Evolutionary conservation across 2,888 invertebrate species (phyloP).

Genomic region (Stenodera caucasica): DNA sequence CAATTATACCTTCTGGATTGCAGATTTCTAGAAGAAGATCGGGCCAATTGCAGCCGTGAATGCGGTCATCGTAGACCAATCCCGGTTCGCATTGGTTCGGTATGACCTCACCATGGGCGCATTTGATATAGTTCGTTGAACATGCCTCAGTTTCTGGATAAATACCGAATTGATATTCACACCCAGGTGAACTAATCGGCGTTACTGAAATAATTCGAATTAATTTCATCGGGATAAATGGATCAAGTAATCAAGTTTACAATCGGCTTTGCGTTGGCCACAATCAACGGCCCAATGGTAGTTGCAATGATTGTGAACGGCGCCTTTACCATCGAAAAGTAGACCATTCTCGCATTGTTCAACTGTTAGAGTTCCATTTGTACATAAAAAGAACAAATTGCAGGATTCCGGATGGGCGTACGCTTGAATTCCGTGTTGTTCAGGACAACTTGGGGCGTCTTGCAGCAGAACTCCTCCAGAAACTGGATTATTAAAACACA

Average conservation of each 20-base stretch:
- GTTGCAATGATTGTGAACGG: slow-evolving; percentile 90
- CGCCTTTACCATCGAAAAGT: slow-evolving; percentile 87
- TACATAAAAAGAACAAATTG: slow-evolving; percentile 88
- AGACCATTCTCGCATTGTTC: slow-evolving; percentile 92
- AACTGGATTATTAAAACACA: slow-evolving; percentile 55
- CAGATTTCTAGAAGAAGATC: slow-evolving; percentile 84
- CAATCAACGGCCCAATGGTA: slow-evolving; percentile 93
- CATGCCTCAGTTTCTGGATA: slow-evolving; percentile 80
- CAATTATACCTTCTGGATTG: slow-evolving; percentile 76
- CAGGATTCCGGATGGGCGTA: slow-evolving; percentile 87
- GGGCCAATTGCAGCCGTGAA: slow-evolving; percentile 92
- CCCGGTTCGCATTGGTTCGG: slow-evolving; percentile 84
- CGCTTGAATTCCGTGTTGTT: slow-evolving; percentile 77
- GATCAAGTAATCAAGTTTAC: no score
- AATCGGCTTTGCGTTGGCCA: slow-evolving; percentile 75
- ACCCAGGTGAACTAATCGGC: slow-evolving; percentile 77
- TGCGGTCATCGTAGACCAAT: slow-evolving; percentile 84
- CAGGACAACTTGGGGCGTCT: slow-evolving; percentile 76
- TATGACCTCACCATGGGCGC: slow-evolving; percentile 78
- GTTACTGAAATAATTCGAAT: slow-evolving; percentile 62
- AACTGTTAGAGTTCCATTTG: slow-evolving; percentile 85
- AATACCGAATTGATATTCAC: slow-evolving; percentile 87
- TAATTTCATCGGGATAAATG: not conserved
- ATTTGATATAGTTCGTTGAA: slow-evolving; percentile 84
- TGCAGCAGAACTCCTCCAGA: slow-evolving; percentile 63